A percentile compares a stretch with the other conserved stretches of the same genome.
Evolutionary conservation across 1,140 invertebrate species (phyloP).

Genomic region (Drosophila tristis): DNA sequence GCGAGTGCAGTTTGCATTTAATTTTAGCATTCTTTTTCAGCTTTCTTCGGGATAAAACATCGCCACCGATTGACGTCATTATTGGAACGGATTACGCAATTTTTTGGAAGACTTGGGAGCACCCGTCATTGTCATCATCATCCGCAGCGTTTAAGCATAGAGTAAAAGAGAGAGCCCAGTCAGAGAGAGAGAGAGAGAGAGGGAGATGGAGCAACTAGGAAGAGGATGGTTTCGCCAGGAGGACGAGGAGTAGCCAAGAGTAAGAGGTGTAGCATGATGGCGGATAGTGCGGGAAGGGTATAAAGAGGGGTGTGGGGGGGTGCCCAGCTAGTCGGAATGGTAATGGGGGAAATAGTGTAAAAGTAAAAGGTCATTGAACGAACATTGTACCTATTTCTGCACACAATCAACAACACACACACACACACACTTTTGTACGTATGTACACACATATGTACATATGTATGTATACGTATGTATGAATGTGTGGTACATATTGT

Average conservation of each 20-base stretch:
- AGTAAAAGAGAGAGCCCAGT: constrained; percentile 22
- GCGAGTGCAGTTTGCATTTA: constrained; percentile 29
- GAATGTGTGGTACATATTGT: background rate
- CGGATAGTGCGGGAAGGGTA: background rate
- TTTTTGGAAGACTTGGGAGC: constrained; percentile 25
- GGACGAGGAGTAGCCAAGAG: background rate
- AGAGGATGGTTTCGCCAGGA: constrained; percentile 1
- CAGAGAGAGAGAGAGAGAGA: background rate
- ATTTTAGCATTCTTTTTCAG: constrained; percentile 1
- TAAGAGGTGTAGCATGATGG: background rate
- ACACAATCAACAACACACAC: constrained; percentile 30
- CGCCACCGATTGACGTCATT: constrained; percentile 60
- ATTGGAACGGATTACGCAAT: constrained; percentile 63
- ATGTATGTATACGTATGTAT: background rate
- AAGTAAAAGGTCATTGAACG: constrained; percentile 81
- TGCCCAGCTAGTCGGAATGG: constrained; percentile 26
- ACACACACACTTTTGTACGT: constrained; percentile 28
- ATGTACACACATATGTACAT: constrained; percentile 24
- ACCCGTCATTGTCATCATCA: background rate
- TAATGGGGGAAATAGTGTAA: constrained; percentile 62
- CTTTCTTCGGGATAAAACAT: background rate
- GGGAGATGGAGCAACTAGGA: constrained; percentile 9
- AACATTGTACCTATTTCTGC: constrained; percentile 77
- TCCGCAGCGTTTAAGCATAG: constrained; percentile 54
- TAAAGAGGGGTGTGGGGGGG: constrained; percentile 9